phyloP scores from a whole-genome alignment of 2,888 invertebrate genomes.

The Troides helena region DNA sequence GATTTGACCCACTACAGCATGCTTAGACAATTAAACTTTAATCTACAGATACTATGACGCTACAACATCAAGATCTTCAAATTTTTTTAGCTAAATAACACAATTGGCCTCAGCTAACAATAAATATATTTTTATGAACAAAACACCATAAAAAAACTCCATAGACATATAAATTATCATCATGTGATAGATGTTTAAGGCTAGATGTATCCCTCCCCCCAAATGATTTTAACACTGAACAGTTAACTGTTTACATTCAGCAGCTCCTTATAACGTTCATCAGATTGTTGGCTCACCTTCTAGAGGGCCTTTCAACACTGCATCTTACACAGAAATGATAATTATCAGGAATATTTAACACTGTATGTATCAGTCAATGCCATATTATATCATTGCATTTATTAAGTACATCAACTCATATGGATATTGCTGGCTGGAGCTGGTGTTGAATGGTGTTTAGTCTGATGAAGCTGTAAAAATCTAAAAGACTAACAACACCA shows the following conservation, averaged over 20 bases:
- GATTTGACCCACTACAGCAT: conserved; percentile 32
- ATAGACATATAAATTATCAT: conserved; percentile 11
- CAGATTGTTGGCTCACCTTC: no score
- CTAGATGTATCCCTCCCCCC: no score
- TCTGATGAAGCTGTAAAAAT: no score
- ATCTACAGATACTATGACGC: conserved; percentile 45
- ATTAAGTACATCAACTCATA: conserved; percentile 54
- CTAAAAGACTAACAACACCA: no score
- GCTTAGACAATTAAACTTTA: conserved; percentile 37
- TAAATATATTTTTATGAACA: conserved; percentile 27
- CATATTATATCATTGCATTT: conserved; percentile 51
- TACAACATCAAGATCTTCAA: conserved; percentile 66
- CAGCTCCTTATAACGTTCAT: no score
- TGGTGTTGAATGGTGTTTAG: no score
- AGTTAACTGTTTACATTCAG: no score
- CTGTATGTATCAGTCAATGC: neutral
- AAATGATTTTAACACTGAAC: no score
- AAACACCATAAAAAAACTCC: conserved; percentile 18
- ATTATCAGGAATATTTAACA: conserved; percentile 3
- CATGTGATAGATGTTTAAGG: no score
- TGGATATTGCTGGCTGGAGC: conserved; percentile 17
- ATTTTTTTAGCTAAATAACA: conserved; percentile 39
- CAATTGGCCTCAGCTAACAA: conserved; percentile 27
- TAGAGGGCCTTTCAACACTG: no score
- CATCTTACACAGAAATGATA: neutral